Conservation (phyloP, 2,113 vertebrate genomes). For the Rhabdornis inornatus region DNA sequence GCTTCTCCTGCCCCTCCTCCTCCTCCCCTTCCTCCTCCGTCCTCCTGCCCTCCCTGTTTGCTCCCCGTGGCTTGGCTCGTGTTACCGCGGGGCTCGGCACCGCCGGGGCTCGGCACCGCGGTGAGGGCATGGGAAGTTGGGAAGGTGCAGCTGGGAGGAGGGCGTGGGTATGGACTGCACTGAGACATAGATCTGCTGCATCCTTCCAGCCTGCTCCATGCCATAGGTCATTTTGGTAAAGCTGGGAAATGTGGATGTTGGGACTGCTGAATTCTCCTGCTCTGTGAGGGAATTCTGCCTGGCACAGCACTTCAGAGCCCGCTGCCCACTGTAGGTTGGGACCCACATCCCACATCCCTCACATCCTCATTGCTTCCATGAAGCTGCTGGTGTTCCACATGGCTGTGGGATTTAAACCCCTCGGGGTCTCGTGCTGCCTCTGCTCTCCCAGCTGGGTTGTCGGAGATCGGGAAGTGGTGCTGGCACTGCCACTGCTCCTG, state of each 20-base stretch:
- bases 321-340: fast-evolving
- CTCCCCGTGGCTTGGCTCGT: fast-evolving
- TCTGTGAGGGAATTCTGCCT: fast-evolving
- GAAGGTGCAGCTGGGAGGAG: neutral
- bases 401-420: neutral
- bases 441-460: fast-evolving
- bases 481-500: fast-evolving
- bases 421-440: fast-evolving
- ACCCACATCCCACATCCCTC: neutral
- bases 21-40: neutral
- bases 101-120: fast-evolving
- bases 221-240: fast-evolving
- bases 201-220: fast-evolving
- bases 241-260: fast-evolving
- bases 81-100: fast-evolving
- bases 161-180: fast-evolving
- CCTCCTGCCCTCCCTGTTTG: neutral
- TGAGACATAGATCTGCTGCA: fast-evolving
- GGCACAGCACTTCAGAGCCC: neutral
- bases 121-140: neutral
- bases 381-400: neutral
- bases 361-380: fast-evolving
- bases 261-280: neutral
- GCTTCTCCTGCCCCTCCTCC: neutral
- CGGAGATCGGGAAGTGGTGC: fast-evolving